Base-by-base conservation (phyloP, 2,888 invertebrate species). In the Drosophila eohydei region DNA sequence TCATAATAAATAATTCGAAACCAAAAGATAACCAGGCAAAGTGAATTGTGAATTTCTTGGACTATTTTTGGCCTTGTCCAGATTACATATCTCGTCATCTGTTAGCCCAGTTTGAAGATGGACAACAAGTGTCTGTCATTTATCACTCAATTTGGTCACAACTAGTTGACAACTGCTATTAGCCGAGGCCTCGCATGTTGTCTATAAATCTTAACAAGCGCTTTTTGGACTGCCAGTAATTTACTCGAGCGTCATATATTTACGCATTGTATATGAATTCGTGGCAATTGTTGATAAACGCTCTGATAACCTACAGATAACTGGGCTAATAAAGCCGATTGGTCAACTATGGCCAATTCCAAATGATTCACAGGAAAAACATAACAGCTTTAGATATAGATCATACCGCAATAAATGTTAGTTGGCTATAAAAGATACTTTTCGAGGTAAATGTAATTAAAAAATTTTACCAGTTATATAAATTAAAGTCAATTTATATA, bases 201-300 rank as follows among this genome's bases (percentile, higher is more conserved):
- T 44, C 34, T 41, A 43, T 63, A 80, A 66, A 55, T 71, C 65
- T 46, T 41, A 26, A 41, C 16, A 43, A 36, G 28, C 12, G 34
- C 41, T 54, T 41, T 58, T 51, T 8, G 5, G n/a, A 41, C n/a
- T 55, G 26, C 11, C 30, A 59, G 30, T 43, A n/a, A 32, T 59
- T 28, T 43, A 38, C 41, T 43, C 4, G 48, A 36, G 30, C 38
- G 67, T 81, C 62, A 82, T 79, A 74, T 67, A 67, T 50, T 57
- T 58, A 54, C 26, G 41, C 75, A 57, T 38, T 50, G 58, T 59
- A 28, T 65, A 65, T 64, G 51, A 70, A 58, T 58, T 70, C 44
- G 28, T 38, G 46, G 48, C 46, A 51, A 55, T 44, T 56, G 21
- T 43, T 51, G 71, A 78, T 79, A 74, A 50, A 32, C 8, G 3